These are phyloP conservation scores for Leucoraja erinaceus DNA, from an alignment of 2,113 vertebrate genomes.

Conservation along the genomic window DNA sequence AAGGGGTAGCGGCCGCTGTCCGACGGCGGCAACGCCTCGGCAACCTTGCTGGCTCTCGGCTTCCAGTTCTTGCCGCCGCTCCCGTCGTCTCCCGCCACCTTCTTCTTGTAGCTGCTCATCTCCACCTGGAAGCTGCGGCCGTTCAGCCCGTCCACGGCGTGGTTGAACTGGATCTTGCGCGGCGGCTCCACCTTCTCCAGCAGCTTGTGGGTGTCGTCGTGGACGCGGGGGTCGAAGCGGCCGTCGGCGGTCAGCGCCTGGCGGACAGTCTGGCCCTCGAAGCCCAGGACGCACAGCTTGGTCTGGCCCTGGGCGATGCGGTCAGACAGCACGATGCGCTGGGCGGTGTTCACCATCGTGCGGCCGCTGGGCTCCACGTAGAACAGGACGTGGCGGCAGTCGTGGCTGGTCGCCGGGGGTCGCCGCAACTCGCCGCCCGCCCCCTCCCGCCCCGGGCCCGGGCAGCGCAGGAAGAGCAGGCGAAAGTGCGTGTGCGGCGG, in stretches of 20 bases:
- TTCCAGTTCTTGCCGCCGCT: background rate
- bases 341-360: background rate
- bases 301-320: conserved; percentile 26
- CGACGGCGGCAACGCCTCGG: background rate
- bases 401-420: background rate
- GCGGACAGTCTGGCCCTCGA: background rate
- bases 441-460: background rate
- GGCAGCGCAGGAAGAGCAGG: background rate
- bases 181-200: conserved; percentile 3
- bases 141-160: background rate
- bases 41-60: background rate
- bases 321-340: background rate
- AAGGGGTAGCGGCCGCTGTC: background rate
- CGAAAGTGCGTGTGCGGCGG: background rate
- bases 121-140: conserved; percentile 10
- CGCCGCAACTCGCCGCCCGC: background rate
- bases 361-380: background rate
- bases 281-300: background rate
- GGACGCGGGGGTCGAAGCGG: background rate
- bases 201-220: background rate
- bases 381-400: background rate
- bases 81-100: background rate
- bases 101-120: background rate
- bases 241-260: background rate
- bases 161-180: background rate